Conservation (phyloP, 64 coral and sea anemone genomes). For the Montipora capricornis region DNA sequence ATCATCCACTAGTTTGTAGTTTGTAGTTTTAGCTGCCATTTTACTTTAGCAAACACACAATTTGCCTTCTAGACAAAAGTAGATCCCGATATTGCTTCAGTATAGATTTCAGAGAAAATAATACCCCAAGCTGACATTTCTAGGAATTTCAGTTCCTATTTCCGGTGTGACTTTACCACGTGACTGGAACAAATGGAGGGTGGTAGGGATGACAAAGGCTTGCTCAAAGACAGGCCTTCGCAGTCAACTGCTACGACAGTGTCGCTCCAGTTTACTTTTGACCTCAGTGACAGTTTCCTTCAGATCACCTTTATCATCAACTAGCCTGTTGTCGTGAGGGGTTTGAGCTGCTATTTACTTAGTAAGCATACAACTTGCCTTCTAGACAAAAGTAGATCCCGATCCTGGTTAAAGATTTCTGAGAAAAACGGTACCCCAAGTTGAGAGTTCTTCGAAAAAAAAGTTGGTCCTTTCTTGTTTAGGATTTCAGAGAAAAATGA, state of each 20-base stretch:
- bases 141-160: background rate
- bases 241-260: slow-evolving; percentile 76
- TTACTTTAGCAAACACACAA: background rate
- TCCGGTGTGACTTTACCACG: background rate
- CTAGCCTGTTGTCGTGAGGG: background rate
- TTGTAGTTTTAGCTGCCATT: slow-evolving; percentile 24
- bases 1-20: slow-evolving; percentile 41
- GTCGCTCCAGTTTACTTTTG: background rate
- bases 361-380: background rate
- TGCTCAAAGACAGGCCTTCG: slow-evolving; percentile 72
- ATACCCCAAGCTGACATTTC: background rate
- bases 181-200: no score
- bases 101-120: background rate
- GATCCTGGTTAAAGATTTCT: background rate
- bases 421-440: no score
- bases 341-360: background rate
- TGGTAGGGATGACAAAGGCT: no score
- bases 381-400: background rate
- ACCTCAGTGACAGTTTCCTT: background rate
- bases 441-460: background rate
- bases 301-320: background rate
- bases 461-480: background rate
- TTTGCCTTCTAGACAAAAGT: background rate
- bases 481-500: no score
- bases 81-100: background rate